Conservation (phyloP, 2,797 vertebrate genomes). For the Onychomys arenicola region DNA sequence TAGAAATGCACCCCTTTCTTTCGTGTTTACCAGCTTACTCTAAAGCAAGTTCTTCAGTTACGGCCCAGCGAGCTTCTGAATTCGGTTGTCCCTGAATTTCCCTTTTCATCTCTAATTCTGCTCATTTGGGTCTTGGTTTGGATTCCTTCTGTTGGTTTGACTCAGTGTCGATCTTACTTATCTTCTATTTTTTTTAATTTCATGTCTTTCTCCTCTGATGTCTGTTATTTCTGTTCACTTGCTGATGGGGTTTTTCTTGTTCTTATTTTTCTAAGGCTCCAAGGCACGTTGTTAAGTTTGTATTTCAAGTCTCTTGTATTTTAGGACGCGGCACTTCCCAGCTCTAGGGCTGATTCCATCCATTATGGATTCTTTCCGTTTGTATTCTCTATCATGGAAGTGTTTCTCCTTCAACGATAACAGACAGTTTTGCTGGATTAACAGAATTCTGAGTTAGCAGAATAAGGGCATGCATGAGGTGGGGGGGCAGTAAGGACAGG, state of each 20-base stretch:
- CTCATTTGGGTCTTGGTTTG: neutral
- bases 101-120: neutral
- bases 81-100: neutral
- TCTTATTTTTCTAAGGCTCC: neutral
- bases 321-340: neutral
- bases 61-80: neutral
- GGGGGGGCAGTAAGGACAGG: rapidly evolving
- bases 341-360: neutral
- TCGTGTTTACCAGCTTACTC: neutral
- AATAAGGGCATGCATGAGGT: neutral
- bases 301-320: neutral
- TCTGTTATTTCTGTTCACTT: neutral
- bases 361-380: neutral
- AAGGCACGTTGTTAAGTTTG: neutral
- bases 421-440: neutral
- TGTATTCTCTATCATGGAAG: neutral
- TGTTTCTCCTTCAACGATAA: neutral
- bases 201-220: neutral
- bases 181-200: neutral
- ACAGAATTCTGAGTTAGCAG: neutral
- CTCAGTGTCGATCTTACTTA: neutral
- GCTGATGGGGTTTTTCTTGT: neutral
- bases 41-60: neutral
- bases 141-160: neutral
- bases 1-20: neutral